phyloP scores from a whole-genome alignment of 2,113 vertebrate species.

The Ctenomys sociabilis region DNA sequence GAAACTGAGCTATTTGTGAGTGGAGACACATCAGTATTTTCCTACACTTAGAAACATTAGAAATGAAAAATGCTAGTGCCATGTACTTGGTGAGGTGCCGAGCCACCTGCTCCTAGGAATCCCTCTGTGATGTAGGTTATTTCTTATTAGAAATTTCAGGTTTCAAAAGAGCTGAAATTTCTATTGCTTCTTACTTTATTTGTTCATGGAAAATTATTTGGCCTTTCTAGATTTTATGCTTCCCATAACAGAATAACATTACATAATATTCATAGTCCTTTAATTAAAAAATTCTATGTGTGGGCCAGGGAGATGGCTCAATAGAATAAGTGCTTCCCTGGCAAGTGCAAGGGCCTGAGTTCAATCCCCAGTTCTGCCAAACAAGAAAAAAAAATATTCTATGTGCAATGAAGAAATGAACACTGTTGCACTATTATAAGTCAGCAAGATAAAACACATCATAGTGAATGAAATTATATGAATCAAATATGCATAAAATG shows the following conservation, averaged over 20 bases:
- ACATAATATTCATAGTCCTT: neutral
- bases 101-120: neutral
- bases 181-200: neutral
- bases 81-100: slow-evolving; percentile 5
- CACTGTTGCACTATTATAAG: neutral
- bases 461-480: neutral
- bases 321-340: no score
- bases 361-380: no score
- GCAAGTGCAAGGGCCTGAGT: no score
- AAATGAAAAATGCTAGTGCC: slow-evolving; percentile 34
- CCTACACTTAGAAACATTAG: slow-evolving; percentile 21
- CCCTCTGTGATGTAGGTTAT: neutral
- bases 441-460: neutral
- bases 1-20: slow-evolving; percentile 18
- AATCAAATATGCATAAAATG: neutral
- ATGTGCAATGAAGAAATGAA: neutral
- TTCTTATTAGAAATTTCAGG: neutral
- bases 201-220: slow-evolving; percentile 21
- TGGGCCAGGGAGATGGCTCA: no score
- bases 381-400: no score
- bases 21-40: neutral
- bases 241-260: neutral
- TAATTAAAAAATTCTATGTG: no score
- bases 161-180: neutral
- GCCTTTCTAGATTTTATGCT: neutral